Conservation (phyloP, 2,888 invertebrate species). For the Scrobipalpa costella region DNA sequence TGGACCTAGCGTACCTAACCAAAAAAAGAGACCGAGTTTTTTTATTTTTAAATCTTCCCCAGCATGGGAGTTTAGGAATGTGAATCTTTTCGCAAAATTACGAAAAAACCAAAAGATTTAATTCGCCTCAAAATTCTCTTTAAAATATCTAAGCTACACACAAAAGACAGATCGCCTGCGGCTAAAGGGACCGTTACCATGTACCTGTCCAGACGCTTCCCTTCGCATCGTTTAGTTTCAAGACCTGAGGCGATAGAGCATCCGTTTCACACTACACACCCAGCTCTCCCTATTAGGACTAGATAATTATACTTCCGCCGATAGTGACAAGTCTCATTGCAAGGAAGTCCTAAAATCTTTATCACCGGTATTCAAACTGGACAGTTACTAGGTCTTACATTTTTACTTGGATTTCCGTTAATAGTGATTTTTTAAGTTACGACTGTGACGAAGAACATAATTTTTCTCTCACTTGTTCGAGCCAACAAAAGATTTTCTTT, state of each 20-base stretch:
- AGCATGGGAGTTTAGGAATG: too few species aligned
- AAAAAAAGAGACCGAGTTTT: too few species aligned
- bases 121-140: not conserved
- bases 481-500: too few species aligned
- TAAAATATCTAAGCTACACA: not conserved
- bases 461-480: too few species aligned
- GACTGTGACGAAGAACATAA: too few species aligned
- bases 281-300: conserved; percentile 56
- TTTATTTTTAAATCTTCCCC: too few species aligned
- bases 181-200: not conserved
- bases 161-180: not conserved
- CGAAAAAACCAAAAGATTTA: not conserved
- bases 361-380: conserved; percentile 18
- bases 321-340: conserved; percentile 45
- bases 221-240: conserved; percentile 43
- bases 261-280: conserved; percentile 65
- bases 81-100: too few species aligned
- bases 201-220: conserved; percentile 30
- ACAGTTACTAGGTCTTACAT: not conserved
- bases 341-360: conserved; percentile 25
- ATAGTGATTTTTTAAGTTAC: too few species aligned
- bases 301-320: conserved; percentile 75
- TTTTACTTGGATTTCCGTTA: too few species aligned
- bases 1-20: too few species aligned
- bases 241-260: conserved; percentile 39